Percentiles rank a stretch among this genome's conserved stretches.
Evolutionary conservation across 2,888 invertebrate species (phyloP).

Genomic region (Panopea generosa): DNA sequence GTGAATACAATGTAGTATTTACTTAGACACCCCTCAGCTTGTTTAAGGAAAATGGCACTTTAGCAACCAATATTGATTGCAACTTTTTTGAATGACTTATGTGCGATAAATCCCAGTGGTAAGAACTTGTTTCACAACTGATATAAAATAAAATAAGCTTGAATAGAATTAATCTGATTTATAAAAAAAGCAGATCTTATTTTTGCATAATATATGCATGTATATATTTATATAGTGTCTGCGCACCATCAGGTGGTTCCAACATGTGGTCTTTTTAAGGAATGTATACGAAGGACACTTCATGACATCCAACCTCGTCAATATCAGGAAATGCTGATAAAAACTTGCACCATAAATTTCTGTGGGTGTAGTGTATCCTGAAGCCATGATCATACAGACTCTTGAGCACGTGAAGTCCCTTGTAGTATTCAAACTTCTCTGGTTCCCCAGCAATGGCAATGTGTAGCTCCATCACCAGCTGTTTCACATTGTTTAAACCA

Average conservation of each 20-base stretch:
- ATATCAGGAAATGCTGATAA: conserved; percentile 65
- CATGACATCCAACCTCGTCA: conserved; percentile 71
- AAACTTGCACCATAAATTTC: conserved; percentile 74
- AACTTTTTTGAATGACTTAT: too few relatives aligned
- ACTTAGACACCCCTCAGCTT: too few relatives aligned
- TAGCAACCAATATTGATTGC: too few relatives aligned
- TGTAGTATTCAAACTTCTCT: conserved; percentile 66
- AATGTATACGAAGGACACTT: conserved; percentile 67
- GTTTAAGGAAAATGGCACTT: too few relatives aligned
- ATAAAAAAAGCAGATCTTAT: too few relatives aligned
- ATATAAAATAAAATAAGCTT: too few relatives aligned
- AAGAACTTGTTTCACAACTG: too few relatives aligned
- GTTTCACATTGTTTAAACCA: conserved; percentile 61
- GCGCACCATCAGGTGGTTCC: not conserved
- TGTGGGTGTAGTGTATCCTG: conserved; percentile 72
- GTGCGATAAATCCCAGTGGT: too few relatives aligned
- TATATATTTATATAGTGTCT: too few relatives aligned
- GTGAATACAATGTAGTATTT: too few relatives aligned
- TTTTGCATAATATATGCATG: too few relatives aligned
- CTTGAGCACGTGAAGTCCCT: conserved; percentile 67
- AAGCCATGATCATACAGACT: conserved; percentile 72
- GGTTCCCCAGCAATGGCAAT: conserved; percentile 71
- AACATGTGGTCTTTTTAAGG: conserved; percentile 11
- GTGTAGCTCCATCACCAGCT: conserved; percentile 75
- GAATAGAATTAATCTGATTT: too few relatives aligned